Evolutionary conservation across 2,113 vertebrate species (phyloP).

Genomic region (Bubo blakistoni): DNA sequence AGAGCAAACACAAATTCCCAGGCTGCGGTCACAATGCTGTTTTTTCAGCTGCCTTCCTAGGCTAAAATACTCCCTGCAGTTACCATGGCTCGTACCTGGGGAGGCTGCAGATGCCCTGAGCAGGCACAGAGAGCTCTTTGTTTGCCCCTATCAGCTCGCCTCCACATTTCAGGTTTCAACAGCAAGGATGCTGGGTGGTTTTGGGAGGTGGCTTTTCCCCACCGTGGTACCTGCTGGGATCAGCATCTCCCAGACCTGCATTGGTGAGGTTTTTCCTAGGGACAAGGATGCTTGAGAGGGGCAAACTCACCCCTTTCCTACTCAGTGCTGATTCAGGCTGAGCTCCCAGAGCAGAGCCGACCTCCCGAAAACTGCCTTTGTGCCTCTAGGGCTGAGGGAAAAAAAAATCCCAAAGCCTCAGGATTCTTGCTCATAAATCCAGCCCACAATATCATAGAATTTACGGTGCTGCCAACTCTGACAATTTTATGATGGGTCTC

Average conservation of each 20-base stretch:
- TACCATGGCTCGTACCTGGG: not conserved
- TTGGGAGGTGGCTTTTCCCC: not conserved
- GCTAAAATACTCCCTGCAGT: not conserved
- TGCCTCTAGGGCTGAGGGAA: not conserved
- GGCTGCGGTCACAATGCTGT: not conserved
- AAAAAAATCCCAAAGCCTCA: not conserved
- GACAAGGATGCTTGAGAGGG: not conserved
- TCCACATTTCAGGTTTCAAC: accelerated
- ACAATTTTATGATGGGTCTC: conserved; percentile 39
- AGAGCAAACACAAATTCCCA: accelerated
- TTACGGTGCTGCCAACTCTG: not conserved
- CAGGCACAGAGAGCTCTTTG: conserved; percentile 13
- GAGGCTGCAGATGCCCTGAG: not conserved
- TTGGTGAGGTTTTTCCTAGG: not conserved
- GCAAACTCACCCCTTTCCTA: not conserved
- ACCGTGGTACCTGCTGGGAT: not conserved
- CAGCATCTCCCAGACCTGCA: not conserved
- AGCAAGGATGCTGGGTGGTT: not conserved
- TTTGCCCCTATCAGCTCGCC: not conserved
- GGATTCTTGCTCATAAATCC: conserved; percentile 18
- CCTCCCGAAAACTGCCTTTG: not conserved
- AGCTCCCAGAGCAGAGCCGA: not conserved
- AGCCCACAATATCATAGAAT: conserved; percentile 18
- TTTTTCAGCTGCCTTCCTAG: conserved; percentile 36
- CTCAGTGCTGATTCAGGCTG: not conserved